phyloP scores from a whole-genome alignment of 2,888 invertebrate species.

The Meta bourneti region DNA sequence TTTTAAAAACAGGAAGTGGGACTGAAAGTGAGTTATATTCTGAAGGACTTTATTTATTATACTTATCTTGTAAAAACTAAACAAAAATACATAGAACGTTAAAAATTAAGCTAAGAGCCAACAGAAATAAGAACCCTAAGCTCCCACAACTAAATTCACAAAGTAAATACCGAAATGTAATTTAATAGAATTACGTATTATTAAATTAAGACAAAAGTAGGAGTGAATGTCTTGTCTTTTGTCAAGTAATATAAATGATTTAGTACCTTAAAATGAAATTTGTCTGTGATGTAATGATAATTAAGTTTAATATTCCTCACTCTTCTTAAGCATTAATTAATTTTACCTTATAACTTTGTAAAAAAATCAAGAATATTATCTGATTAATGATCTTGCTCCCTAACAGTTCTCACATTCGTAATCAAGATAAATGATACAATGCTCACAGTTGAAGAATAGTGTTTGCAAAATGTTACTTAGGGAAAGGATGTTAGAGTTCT shows the following conservation, averaged over 20 bases:
- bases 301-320: neutral
- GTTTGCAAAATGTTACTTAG: neutral
- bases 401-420: neutral
- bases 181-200: neutral
- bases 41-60: too few species aligned
- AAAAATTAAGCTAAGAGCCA: too few species aligned
- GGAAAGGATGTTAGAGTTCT: neutral
- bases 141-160: neutral
- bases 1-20: too few species aligned
- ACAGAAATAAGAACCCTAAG: too few species aligned
- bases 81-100: too few species aligned
- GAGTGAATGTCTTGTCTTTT: neutral
- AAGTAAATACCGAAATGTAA: neutral
- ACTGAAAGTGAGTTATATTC: too few species aligned
- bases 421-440: neutral
- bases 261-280: neutral
- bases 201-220: neutral
- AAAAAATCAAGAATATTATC: neutral
- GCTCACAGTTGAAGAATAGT: neutral
- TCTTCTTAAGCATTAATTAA: neutral
- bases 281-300: neutral
- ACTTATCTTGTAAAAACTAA: too few species aligned
- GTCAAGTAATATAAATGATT: neutral
- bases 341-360: neutral
- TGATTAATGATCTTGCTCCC: neutral